These are phyloP conservation scores for Montipora foliosa DNA, from an alignment of 64 coral and sea anemone species.

Conservation along the genomic window DNA sequence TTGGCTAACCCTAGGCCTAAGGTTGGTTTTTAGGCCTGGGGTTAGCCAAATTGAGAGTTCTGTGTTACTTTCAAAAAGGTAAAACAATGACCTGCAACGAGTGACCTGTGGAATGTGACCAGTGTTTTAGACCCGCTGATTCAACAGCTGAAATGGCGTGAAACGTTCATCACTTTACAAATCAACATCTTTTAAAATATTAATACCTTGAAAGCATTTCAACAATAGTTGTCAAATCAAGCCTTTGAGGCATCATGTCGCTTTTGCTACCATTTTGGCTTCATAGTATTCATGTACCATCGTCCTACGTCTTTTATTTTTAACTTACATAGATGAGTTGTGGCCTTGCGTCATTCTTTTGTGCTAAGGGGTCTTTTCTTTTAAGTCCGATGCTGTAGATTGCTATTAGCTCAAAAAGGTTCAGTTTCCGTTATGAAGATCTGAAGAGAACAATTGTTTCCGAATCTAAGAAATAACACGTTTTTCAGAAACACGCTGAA, in stretches of 20 bases:
- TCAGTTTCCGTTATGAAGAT: constrained; percentile 19
- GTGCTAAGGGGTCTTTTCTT: no score
- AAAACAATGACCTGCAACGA: no score
- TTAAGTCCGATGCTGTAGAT: background rate
- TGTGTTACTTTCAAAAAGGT: no score
- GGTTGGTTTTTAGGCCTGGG: no score
- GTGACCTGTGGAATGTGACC: no score
- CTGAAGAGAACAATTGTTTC: constrained; percentile 37
- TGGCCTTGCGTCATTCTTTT: background rate
- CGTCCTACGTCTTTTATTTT: background rate
- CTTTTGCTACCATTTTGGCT: constrained; percentile 35
- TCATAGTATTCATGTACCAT: constrained; percentile 23
- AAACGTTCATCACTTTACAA: constrained; percentile 50
- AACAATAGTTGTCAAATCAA: constrained; percentile 61
- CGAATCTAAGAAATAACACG: constrained; percentile 44
- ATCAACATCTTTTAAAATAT: constrained; percentile 64
- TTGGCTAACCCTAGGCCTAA: no score
- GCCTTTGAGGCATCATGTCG: constrained; percentile 20
- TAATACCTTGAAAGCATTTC: constrained; percentile 58
- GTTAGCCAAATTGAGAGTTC: no score
- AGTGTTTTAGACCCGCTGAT: background rate
- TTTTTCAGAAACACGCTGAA: background rate
- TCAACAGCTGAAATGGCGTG: constrained; percentile 34
- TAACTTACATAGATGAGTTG: background rate
- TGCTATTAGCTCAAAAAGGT: constrained; percentile 43